Percentiles rank a stretch among this genome's conserved stretches.
Evolutionary conservation across 2,888 invertebrate genomes (phyloP).

Genomic region (Watsonalla binaria): DNA sequence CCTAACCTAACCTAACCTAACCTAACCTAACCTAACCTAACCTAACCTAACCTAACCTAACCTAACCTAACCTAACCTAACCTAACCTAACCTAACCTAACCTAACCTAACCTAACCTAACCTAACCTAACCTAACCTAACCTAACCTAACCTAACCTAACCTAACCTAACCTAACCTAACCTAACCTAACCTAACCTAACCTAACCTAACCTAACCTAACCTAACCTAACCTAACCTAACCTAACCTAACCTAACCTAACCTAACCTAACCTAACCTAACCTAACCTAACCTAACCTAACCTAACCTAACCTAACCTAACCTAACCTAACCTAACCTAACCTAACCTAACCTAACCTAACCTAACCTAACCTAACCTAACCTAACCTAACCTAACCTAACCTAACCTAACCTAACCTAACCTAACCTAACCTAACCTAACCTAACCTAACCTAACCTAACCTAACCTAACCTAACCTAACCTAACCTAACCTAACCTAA

Average conservation of each 20-base stretch:
- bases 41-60: conserved; percentile 14
- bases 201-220: conserved; percentile 13
- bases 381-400: conserved; percentile 11
- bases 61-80: conserved; percentile 14
- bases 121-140: conserved; percentile 11
- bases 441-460: conserved; percentile 14
- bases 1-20: conserved; percentile 11
- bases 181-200: conserved; percentile 15
- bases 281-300: conserved; percentile 11
- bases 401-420: conserved; percentile 11
- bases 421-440: conserved; percentile 9
- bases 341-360: conserved; percentile 9
- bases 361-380: conserved; percentile 10
- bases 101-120: conserved; percentile 6
- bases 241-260: conserved; percentile 15
- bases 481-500: conserved; percentile 20
- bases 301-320: conserved; percentile 8
- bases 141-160: conserved; percentile 8
- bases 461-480: conserved; percentile 20
- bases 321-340: conserved; percentile 8
- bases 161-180: conserved; percentile 12
- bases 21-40: conserved; percentile 19
- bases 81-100: conserved; percentile 14
- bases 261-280: conserved; percentile 15
- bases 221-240: conserved; percentile 15